phyloP scores from a whole-genome alignment of 2,113 vertebrate species.

The Mus spicilegus region DNA sequence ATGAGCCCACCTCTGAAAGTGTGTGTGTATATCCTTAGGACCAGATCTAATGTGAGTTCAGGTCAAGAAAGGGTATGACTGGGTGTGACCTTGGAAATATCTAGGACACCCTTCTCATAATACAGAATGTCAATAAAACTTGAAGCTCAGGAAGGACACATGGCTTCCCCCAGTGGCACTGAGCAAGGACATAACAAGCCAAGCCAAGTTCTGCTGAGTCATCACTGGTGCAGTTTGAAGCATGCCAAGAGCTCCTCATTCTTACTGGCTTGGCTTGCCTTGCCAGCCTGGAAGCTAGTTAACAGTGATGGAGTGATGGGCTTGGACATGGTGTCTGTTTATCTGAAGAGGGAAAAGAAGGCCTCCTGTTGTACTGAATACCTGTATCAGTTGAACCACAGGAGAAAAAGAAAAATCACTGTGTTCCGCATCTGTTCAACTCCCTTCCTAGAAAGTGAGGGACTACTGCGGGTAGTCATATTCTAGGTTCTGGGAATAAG shows the following conservation, averaged over 20 bases:
- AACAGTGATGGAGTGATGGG: neutral
- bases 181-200: neutral
- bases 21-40: neutral
- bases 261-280: neutral
- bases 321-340: neutral
- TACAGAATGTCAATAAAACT: neutral
- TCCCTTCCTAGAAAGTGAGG: neutral
- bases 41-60: neutral
- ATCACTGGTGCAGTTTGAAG: neutral
- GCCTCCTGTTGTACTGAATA: neutral
- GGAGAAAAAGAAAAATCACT: neutral
- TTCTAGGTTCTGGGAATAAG: neutral
- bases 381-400: neutral
- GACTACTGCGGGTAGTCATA: neutral
- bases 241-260: neutral
- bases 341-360: neutral
- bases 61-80: neutral
- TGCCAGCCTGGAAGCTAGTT: neutral
- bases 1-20: slow-evolving; percentile 58
- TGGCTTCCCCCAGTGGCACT: neutral
- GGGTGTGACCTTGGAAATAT: slow-evolving; percentile 16
- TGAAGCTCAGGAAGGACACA: slow-evolving; percentile 25
- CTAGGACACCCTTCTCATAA: neutral
- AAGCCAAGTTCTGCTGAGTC: neutral
- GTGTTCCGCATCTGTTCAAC: slow-evolving; percentile 18